phyloP scores from a whole-genome alignment of 1,140 invertebrate species.

The Magallana ariakensis region DNA sequence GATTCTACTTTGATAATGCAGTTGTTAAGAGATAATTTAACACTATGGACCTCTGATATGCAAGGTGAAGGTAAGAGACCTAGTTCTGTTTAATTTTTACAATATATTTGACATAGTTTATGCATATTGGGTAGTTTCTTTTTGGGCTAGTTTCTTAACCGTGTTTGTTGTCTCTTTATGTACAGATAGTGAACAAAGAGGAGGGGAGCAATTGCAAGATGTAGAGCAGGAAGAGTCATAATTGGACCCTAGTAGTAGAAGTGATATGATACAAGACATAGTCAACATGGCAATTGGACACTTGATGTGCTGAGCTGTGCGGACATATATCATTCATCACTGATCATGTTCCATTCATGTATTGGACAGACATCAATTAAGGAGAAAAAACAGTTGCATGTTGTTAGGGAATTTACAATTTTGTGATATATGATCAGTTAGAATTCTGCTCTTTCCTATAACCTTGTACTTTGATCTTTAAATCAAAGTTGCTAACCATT shows the following conservation, averaged over 20 bases:
- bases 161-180: not conserved
- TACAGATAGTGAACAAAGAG: conserved; percentile 42
- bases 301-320: conserved; percentile 31
- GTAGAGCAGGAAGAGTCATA: conserved; percentile 8
- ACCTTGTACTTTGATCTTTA: not conserved
- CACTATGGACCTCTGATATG: conserved; percentile 57
- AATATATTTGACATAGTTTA: not conserved
- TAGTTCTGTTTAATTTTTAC: not conserved
- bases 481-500: not conserved
- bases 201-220: conserved; percentile 16
- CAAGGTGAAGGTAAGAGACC: conserved; percentile 41
- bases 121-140: not conserved
- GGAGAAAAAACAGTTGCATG: conserved; percentile 33
- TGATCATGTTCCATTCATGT: conserved; percentile 36
- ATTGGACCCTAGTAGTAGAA: conserved; percentile 6
- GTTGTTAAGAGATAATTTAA: conserved; percentile 61
- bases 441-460: not conserved
- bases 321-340: conserved; percentile 1
- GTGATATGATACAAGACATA: conserved; percentile 37
- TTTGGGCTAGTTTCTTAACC: too few relatives aligned
- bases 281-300: conserved; percentile 31
- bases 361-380: conserved; percentile 36
- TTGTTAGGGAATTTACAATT: conserved; percentile 32
- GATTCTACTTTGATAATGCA: conserved; percentile 61
- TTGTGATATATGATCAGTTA: conserved; percentile 38